Evolutionary conservation across 2,113 vertebrate species (phyloP).

Genomic region (Rhinoderma darwinii): DNA sequence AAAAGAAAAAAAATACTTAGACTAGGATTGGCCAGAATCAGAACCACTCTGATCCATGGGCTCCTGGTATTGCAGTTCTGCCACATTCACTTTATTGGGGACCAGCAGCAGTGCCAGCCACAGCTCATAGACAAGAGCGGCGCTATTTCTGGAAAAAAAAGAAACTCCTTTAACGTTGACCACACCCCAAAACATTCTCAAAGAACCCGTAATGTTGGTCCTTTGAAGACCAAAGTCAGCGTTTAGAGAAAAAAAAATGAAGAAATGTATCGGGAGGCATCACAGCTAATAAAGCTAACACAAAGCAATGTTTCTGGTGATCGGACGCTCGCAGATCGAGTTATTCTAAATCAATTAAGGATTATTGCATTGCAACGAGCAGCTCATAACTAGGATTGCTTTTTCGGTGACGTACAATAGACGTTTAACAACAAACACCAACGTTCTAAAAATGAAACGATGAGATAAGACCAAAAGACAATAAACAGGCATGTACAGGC

Average conservation of each 20-base stretch:
- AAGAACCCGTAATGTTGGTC: too few species aligned
- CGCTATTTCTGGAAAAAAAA: too few species aligned
- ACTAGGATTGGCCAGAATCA: too few species aligned
- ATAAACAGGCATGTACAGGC: background rate
- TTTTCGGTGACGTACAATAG: background rate
- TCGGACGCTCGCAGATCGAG: constrained; percentile 5
- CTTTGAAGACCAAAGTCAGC: too few species aligned
- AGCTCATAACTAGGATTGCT: background rate
- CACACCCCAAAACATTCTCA: too few species aligned
- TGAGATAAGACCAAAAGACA: background rate
- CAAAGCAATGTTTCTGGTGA: background rate
- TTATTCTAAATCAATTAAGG: constrained; percentile 36
- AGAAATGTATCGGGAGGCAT: background rate
- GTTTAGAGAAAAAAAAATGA: background rate
- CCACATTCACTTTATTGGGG: too few species aligned
- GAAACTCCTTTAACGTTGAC: too few species aligned
- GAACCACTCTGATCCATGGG: too few species aligned
- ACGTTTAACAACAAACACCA: background rate
- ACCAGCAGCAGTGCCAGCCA: too few species aligned
- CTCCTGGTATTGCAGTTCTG: too few species aligned
- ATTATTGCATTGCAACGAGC: background rate
- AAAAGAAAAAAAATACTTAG: too few species aligned
- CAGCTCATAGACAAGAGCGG: too few species aligned
- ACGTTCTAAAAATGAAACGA: background rate
- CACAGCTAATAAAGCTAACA: constrained; percentile 25